Percentiles rank a stretch among this genome's conserved stretches.
Evolutionary conservation across 2,888 invertebrate genomes (phyloP).

Genomic region (Meteorus cinctellus): DNA sequence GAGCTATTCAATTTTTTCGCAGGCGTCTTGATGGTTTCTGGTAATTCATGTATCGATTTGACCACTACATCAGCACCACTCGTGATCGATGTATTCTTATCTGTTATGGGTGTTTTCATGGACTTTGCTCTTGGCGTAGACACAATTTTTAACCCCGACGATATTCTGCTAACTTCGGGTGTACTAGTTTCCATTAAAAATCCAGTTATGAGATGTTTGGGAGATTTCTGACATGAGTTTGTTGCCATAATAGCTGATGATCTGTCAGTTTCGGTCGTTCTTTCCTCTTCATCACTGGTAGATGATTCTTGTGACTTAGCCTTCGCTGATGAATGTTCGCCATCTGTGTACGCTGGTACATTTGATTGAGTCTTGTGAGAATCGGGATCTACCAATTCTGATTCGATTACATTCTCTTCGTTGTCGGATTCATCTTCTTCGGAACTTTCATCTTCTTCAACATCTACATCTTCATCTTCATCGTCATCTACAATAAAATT

Average conservation of each 20-base stretch:
- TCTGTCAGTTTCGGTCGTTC: neutral
- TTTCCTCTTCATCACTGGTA: neutral
- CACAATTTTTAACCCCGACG: conserved; percentile 1
- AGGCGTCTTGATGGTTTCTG: neutral
- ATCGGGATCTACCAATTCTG: neutral
- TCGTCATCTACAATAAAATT: conserved; percentile 64
- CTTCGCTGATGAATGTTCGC: neutral
- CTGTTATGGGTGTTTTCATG: conserved; percentile 10
- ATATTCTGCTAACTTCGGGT: conserved; percentile 32
- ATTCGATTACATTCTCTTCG: conserved; percentile 33
- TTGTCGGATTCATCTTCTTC: conserved; percentile 33
- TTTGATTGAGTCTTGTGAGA: conserved; percentile 8
- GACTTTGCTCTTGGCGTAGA: conserved; percentile 17
- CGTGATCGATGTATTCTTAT: conserved; percentile 12
- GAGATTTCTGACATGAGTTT: neutral
- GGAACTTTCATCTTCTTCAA: conserved; percentile 51
- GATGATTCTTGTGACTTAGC: neutral
- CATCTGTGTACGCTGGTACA: neutral
- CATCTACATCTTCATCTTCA: conserved; percentile 53
- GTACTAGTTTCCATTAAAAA: conserved; percentile 41
- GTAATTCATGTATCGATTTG: neutral
- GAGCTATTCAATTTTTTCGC: neutral
- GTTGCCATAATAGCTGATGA: neutral
- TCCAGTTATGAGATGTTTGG: conserved; percentile 11
- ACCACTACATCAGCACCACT: neutral